Evolutionary conservation across 1,140 invertebrate genomes (phyloP), one percentile per base, ranked within the genome.

Genomic region (Pogonus chalceus): DNA sequence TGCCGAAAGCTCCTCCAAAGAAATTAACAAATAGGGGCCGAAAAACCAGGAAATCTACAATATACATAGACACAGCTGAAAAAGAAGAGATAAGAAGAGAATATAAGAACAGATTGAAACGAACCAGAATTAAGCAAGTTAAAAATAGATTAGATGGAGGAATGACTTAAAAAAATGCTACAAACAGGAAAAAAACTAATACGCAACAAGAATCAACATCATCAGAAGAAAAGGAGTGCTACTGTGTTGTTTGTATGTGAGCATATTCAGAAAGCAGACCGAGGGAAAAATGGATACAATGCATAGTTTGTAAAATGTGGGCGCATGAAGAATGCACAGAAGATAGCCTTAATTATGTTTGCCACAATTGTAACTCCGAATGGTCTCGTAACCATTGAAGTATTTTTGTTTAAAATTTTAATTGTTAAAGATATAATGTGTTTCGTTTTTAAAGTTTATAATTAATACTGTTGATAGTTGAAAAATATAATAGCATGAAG

Each of bases 21-120:
- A 62, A 61, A 52, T 53, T 51, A 59, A 50, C 1, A 23, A 57
- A 18, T 31, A 62, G 37, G 18, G 9, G 50, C 55, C 26, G 43
- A 48, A 60, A 59, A 61, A 62, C 18, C 2, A 63, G 55, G 20
- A 65, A 65, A 23, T 63, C 63, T 46, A 57, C 60, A 12, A 65
- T 64, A 16, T 61, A 61, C 39, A 65, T 62, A 20, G 62, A 62
- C 46, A 62, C 56, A 35, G 58, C 61, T 16, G 60, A 61, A 35
- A 61, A 61, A 55, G 37, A 56, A 54, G 52, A 52, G 35, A 60
- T 60, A 21, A 52, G 49, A 39, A 55, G 35, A 53, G 24, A 47
- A 43, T n/a, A 24, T 54, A 51, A 51, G 26, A 49, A 37, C 3
- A 53, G 43, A 55, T 20, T 26, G 35, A 51, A 35, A 49, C 37